Base-by-base conservation (phyloP, 2,797 vertebrate species). In the Macropodus opercularis region DNA sequence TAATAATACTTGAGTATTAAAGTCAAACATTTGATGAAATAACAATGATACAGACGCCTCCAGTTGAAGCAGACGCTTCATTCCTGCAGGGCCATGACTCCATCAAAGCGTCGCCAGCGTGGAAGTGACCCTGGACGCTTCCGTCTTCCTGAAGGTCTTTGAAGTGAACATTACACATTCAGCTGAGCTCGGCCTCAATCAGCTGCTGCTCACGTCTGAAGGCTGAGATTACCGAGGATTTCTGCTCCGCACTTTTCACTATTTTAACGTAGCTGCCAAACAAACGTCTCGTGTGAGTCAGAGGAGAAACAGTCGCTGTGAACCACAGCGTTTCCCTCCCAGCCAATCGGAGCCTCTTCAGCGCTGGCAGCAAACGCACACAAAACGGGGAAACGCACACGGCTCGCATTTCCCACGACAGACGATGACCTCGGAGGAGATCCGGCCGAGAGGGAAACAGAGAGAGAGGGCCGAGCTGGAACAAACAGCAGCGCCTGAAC, bases 391-490 rank as follows among this genome's bases (percentile, higher is more conserved):
- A 36, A 36, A 50, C 53, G 59, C 40, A 40, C 47, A 23, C 5
- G 19, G 24, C 54, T 58, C 56, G 63, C 15, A 69, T 81, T 86
- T 86, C 85, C 82, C 85, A 86, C 82, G 85, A 69, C 80, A 79
- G 72, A 50, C 36, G 56, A 51, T 86, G 85, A 86, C 80, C 84
- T 69, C 60, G 49, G 58, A 77, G 63, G 68, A 75, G 57, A 46
- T 29, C 55, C 44, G 29, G 40, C 35, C 43, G 22, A 63, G 54
- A 71, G 48, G 57, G 58, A 67, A 63, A 71, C 63, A 18, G 50
- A 71, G 38, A n/a, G n/a, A n/a, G n/a, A n/a, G n/a, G n/a, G n/a
- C n/a, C n/a, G n/a, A n/a, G n/a, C n/a, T n/a, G n/a, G n/a, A n/a
- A n/a, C n/a, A n/a, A n/a, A n/a, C n/a, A n/a, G n/a, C n/a, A n/a